phyloP scores from a whole-genome alignment of 2,797 vertebrate species.

The Clangula hyemalis region DNA sequence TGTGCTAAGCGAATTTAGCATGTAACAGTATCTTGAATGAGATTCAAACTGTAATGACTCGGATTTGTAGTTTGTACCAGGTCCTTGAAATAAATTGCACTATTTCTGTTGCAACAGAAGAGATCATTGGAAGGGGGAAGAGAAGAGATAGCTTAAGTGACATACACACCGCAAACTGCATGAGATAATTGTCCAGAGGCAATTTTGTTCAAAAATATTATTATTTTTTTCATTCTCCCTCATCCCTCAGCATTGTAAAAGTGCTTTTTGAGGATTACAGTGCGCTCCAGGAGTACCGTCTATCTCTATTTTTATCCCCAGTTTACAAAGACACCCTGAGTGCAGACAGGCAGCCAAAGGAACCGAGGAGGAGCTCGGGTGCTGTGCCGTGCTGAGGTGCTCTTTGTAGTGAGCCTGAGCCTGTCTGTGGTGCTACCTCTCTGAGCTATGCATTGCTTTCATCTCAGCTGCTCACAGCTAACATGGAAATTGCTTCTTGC shows the following conservation, averaged over 20 bases:
- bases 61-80: not conserved
- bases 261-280: slow-evolving; percentile 4
- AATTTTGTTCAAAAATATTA: not conserved
- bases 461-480: slow-evolving; percentile 15
- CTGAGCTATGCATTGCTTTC: not conserved
- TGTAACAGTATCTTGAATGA: slow-evolving; percentile 19
- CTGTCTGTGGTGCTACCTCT: not conserved
- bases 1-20: not conserved
- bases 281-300: not conserved
- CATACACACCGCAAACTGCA: not conserved
- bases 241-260: not conserved
- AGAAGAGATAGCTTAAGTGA: not conserved
- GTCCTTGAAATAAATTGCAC: not conserved
- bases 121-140: not conserved
- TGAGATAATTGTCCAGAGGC: not conserved
- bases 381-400: not conserved
- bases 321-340: slow-evolving; percentile 20
- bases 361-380: not conserved
- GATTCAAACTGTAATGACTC: not conserved
- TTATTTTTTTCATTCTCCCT: not conserved
- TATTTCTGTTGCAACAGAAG: not conserved
- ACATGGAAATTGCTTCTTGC: slow-evolving; percentile 4
- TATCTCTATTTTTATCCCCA: not conserved
- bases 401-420: slow-evolving; percentile 43
- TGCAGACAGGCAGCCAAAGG: slow-evolving; percentile 21